These are phyloP conservation scores for Polydrusus pterygomalis DNA, from an alignment of 2,888 invertebrate genomes.

Conservation along the genomic window DNA sequence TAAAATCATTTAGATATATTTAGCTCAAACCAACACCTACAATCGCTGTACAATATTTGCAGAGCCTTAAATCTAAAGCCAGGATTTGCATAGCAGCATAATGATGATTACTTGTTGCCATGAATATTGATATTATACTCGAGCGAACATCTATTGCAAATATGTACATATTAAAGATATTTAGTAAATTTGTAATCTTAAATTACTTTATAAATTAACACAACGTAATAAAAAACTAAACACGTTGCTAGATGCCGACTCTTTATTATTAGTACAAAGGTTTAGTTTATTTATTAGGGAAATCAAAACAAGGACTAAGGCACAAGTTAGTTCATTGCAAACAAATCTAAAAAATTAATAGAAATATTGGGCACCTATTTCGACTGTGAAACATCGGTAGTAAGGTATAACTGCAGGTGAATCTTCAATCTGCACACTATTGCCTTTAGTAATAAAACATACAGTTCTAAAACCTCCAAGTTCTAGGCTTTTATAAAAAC, in stretches of 20 bases:
- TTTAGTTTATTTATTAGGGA: background rate
- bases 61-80: background rate
- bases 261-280: background rate
- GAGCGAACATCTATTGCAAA: too few species aligned
- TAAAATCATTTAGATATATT: too few species aligned
- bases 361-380: conserved; percentile 53
- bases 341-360: conserved; percentile 18
- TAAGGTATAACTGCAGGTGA: background rate
- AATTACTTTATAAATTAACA: too few species aligned
- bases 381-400: conserved; percentile 49
- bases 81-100: too few species aligned
- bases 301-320: background rate
- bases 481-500: background rate
- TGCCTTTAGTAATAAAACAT: background rate
- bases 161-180: too few species aligned
- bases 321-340: conserved; percentile 1
- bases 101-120: too few species aligned
- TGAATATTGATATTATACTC: too few species aligned
- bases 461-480: conserved; percentile 1
- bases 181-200: too few species aligned
- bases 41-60: background rate
- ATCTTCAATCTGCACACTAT: conserved; percentile 18
- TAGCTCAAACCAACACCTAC: background rate
- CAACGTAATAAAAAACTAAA: too few species aligned
- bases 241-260: too few species aligned